phyloP scores from a whole-genome alignment of 1,140 invertebrate species.

The Neodiprion pinetum region DNA sequence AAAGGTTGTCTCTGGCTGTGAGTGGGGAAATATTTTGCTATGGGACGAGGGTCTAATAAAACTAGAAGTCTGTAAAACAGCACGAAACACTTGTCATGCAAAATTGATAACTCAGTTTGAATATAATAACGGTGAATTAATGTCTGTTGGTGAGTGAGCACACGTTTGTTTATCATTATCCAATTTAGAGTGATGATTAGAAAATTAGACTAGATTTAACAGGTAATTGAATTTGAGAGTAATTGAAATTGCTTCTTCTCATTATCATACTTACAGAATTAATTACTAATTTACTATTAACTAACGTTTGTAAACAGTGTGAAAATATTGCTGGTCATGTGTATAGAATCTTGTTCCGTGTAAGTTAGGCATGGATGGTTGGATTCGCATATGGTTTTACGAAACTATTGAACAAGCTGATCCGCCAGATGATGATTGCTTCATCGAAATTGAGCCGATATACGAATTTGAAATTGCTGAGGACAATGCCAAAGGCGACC shows the following conservation, averaged over 20 bases:
- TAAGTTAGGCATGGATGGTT: slow-evolving; percentile 78
- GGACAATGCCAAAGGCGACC: slow-evolving; percentile 36
- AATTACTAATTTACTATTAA: too few relatives aligned
- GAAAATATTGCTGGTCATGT: slow-evolving; percentile 26
- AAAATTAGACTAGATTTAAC: not conserved
- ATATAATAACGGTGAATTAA: slow-evolving; percentile 68
- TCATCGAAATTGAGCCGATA: slow-evolving; percentile 83
- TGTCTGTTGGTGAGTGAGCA: slow-evolving; percentile 62
- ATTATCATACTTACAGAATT: too few relatives aligned
- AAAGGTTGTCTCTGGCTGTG: slow-evolving; percentile 80
- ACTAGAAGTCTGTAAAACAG: slow-evolving; percentile 76
- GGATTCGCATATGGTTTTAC: slow-evolving; percentile 86
- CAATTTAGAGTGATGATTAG: slow-evolving; percentile 8
- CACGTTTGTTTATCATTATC: slow-evolving; percentile 5
- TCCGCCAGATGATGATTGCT: slow-evolving; percentile 76
- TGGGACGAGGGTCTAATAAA: slow-evolving; percentile 90
- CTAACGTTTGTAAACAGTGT: not conserved
- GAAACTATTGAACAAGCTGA: slow-evolving; percentile 85
- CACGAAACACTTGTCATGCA: slow-evolving; percentile 75
- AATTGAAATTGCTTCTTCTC: too few relatives aligned
- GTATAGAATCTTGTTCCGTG: slow-evolving; percentile 64
- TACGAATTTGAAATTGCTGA: slow-evolving; percentile 73
- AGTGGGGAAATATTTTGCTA: slow-evolving; percentile 89
- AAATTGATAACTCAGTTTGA: slow-evolving; percentile 78
- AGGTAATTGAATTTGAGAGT: too few relatives aligned